A percentile compares a stretch with the other conserved stretches of the same genome.
These are phyloP conservation scores for Alauda arvensis DNA, from an alignment of 2,797 vertebrate species.

Conservation along the genomic window DNA sequence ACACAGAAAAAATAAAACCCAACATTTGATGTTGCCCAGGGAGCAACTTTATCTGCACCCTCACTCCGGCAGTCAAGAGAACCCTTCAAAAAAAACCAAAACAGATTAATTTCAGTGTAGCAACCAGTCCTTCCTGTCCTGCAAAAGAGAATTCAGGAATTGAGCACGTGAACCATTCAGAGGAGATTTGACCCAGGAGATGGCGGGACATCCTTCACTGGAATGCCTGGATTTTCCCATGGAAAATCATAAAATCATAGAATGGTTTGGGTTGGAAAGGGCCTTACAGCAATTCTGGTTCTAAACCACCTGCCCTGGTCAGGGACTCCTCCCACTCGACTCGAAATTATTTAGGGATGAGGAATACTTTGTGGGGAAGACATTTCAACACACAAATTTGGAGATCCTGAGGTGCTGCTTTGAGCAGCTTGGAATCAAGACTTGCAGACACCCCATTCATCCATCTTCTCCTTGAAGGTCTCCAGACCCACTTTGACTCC, in stretches of 20 bases:
- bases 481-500: not conserved
- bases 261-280: not conserved
- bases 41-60: not conserved
- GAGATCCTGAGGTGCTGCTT: not conserved
- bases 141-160: not conserved
- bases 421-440: not conserved
- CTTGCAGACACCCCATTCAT: not conserved
- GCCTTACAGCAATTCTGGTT: not conserved
- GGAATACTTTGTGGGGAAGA: not conserved
- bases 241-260: not conserved
- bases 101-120: not conserved
- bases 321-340: not conserved
- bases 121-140: not conserved
- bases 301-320: not conserved
- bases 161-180: not conserved
- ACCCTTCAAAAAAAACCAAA: not conserved
- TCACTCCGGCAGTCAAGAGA: not conserved
- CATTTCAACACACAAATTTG: not conserved
- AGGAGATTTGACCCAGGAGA: not conserved
- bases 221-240: not conserved
- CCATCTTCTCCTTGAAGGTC: not conserved
- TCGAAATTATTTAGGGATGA: not conserved
- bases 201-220: not conserved
- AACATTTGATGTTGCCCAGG: not conserved
- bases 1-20: not conserved